phyloP scores from a whole-genome alignment of 2,113 vertebrate genomes.

The Callionymus lyra region DNA sequence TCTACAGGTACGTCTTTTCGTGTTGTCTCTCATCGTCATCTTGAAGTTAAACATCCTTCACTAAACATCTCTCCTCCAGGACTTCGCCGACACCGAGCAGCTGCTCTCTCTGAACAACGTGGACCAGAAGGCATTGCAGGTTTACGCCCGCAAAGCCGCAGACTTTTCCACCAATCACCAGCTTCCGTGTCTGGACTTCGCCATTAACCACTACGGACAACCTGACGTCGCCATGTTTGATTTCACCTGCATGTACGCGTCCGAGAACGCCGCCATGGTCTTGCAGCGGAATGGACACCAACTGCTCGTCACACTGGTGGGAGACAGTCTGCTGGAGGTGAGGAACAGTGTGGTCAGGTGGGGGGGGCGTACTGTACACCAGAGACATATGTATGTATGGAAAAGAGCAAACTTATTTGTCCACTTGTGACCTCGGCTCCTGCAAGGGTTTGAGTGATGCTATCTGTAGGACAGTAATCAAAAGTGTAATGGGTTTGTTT shows the following conservation, averaged over 20 bases:
- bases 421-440: no score
- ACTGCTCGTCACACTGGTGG: slow-evolving; percentile 83
- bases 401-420: no score
- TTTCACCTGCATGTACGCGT: slow-evolving; percentile 95
- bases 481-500: no score
- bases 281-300: slow-evolving; percentile 76
- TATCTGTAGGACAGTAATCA: no score
- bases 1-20: slow-evolving; percentile 61
- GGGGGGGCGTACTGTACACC: not conserved
- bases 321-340: slow-evolving; percentile 93
- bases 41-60: not conserved
- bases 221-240: slow-evolving; percentile 97
- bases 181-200: slow-evolving; percentile 83
- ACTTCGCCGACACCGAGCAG: slow-evolving; percentile 81
- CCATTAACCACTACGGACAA: slow-evolving; percentile 93
- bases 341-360: slow-evolving; percentile 9
- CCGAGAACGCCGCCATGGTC: slow-evolving; percentile 84
- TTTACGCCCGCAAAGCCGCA: slow-evolving; percentile 81
- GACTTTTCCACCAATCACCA: slow-evolving; percentile 90
- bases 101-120: slow-evolving; percentile 84
- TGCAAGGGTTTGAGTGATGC: no score
- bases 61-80: slow-evolving; percentile 52
- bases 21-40: not conserved
- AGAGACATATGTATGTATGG: not conserved
- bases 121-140: slow-evolving; percentile 86